These are phyloP conservation scores for Ictalurus punctatus DNA, from an alignment of 2,113 vertebrate species.

Conservation along the genomic window DNA sequence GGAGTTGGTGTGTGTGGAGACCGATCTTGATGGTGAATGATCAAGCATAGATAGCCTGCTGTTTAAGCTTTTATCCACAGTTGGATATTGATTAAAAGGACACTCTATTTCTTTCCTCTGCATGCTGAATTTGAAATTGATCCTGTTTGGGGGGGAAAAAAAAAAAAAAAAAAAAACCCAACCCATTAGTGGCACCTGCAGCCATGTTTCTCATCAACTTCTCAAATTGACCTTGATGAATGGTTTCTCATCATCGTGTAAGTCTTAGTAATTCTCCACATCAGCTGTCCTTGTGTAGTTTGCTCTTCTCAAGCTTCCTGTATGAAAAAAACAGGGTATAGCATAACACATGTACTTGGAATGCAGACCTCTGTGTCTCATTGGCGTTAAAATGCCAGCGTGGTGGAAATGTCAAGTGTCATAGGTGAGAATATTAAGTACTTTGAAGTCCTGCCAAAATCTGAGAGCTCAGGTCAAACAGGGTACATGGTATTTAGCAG, in stretches of 20 bases:
- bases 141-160: neutral
- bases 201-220: neutral
- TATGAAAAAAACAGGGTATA: neutral
- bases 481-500: neutral
- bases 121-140: neutral
- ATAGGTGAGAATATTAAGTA: conserved; percentile 13
- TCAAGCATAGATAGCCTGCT: conserved; percentile 25
- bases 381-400: conserved; percentile 20
- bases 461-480: neutral
- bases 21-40: conserved; percentile 34
- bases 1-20: conserved; percentile 9
- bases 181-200: neutral
- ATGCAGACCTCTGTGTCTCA: neutral
- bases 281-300: neutral
- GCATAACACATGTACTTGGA: neutral
- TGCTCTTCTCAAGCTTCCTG: neutral
- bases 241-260: neutral
- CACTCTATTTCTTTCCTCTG: neutral
- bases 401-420: conserved; percentile 24
- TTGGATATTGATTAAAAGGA: conserved; percentile 45
- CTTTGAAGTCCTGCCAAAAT: neutral
- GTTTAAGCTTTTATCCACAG: conserved; percentile 37
- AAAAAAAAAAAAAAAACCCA: neutral
- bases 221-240: conserved; percentile 22
- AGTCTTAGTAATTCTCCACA: neutral